Percentiles rank a stretch among this genome's conserved stretches.
phyloP scores from a whole-genome alignment of 2,113 vertebrate genomes.

The Hippocampus mohnikei region DNA sequence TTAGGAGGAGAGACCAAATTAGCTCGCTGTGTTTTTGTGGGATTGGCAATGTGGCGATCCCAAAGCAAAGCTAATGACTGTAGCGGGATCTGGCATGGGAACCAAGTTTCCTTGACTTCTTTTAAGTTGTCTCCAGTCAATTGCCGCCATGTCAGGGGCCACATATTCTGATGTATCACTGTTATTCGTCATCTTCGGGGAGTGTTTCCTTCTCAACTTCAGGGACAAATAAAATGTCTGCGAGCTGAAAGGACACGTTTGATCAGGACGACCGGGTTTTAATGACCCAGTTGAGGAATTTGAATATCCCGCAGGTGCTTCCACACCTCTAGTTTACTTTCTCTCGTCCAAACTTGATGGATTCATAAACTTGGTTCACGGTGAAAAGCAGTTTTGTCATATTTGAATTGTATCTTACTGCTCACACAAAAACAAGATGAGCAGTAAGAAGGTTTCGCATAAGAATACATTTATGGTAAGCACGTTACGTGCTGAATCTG shows the following conservation, averaged over 20 bases:
- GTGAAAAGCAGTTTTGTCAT: not conserved
- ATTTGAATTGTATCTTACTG: no score
- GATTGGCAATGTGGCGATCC: slow-evolving; percentile 64
- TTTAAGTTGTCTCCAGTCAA: slow-evolving; percentile 62
- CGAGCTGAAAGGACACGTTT: slow-evolving; percentile 12
- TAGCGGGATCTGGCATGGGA: slow-evolving; percentile 65
- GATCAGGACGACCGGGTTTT: slow-evolving; percentile 35
- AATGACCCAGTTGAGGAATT: slow-evolving; percentile 27
- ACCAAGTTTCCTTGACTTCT: slow-evolving; percentile 70
- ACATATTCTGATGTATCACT: slow-evolving; percentile 56
- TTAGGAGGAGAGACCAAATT: slow-evolving; percentile 67
- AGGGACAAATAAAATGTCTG: not conserved
- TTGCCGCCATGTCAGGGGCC: slow-evolving; percentile 59
- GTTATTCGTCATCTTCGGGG: not conserved
- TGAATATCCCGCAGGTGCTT: slow-evolving; percentile 1
- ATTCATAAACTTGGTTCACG: not conserved
- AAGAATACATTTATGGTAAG: no score
- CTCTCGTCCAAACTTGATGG: not conserved
- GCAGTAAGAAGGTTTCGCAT: no score
- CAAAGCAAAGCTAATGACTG: slow-evolving; percentile 70
- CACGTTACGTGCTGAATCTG: no score
- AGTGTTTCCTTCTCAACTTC: slow-evolving; percentile 39
- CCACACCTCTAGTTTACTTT: not conserved
- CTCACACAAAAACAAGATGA: no score
- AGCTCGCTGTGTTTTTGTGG: slow-evolving; percentile 69